Evolutionary conservation across 2,888 invertebrate genomes (phyloP).

Genomic region (Lepidochrysops patricia): DNA sequence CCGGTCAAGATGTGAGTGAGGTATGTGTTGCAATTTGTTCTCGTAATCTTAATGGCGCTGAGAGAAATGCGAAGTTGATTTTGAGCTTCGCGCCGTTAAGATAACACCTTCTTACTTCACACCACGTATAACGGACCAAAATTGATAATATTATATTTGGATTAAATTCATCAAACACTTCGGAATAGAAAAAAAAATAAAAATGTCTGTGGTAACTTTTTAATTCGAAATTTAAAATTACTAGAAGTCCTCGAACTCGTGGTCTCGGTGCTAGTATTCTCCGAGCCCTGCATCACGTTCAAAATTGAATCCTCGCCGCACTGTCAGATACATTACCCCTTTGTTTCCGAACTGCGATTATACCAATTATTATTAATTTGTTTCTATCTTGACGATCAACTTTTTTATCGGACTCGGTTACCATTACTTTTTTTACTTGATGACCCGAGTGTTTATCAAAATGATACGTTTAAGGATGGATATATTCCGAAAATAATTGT

Average conservation of each 20-base stretch:
- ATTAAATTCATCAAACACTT: background rate
- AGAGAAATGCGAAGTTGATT: constrained; percentile 33
- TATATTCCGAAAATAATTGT: background rate
- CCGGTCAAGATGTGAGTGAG: constrained; percentile 46
- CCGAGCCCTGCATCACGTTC: constrained; percentile 63
- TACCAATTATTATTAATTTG: constrained; percentile 73
- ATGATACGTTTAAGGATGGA: background rate
- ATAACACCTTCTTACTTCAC: background rate
- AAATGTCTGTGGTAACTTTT: background rate
- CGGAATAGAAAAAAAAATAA: background rate
- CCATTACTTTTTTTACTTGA: constrained; percentile 1
- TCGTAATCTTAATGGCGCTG: constrained; percentile 50
- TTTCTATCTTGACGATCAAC: constrained; percentile 50
- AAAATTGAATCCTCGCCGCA: constrained; percentile 71
- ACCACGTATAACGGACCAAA: background rate
- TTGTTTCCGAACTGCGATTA: constrained; percentile 69
- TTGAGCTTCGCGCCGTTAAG: constrained; percentile 13
- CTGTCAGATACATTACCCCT: constrained; percentile 60
- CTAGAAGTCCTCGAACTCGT: constrained; percentile 28
- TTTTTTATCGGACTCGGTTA: background rate
- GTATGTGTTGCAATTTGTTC: constrained; percentile 63
- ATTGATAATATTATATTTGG: background rate
- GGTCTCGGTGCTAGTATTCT: constrained; percentile 42
- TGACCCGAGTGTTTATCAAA: background rate
- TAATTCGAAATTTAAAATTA: constrained; percentile 7